Base-by-base conservation (phyloP, 2,113 vertebrate genomes). In the Etia nguti region DNA sequence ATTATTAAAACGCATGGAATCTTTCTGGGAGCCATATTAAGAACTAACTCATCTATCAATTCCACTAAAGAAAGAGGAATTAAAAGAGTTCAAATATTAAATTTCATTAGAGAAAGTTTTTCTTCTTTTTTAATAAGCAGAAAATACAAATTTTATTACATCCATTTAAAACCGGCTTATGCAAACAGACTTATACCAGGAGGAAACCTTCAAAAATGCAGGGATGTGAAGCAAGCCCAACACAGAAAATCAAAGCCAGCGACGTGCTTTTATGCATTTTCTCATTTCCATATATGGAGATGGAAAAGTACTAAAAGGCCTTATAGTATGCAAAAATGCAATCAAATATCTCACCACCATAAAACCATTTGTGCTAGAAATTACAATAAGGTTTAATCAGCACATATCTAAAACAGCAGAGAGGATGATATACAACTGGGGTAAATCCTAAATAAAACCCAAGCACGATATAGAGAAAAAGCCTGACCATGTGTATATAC, bases 81-180 rank as follows among this genome's bases (percentile, higher is more conserved):
- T 20, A 15, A 12, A 81, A 22, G 26, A 60, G 38, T 1, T 29
- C 5, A 80, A 41, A 81, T 34, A 15, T 48, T n/a, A 9, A 10
- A 75, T 50, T 60, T 29, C 0, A 46, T 43, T 2, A 34, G 24
- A 26, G 34, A 65, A 38, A 65, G 1, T 3, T 22, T 65, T 65
- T 38, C 20, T 0, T 38, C 34, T 38, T 0, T 65, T 22, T 65
- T 38, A 38, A 65, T 65, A 65, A 65, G 20, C 11, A 65, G 60
- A 6, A 38, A 65, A 65, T 22, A 65, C 38, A 65, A 65, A 65
- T 38, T 20, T 38, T 38, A 65, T 73, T 3, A 0, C 41, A 48
- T 73, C 22, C 41, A 46, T 73, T 73, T 18, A 6, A 50, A 20
- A 1, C 1, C 0, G 10, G 70, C 6, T 4, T 3, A 12, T 50